A percentile compares a stretch with the other conserved stretches of the same genome.
Evolutionary conservation across 2,888 invertebrate genomes (phyloP).

Genomic region (Caenorhabditis sulstoni): DNA sequence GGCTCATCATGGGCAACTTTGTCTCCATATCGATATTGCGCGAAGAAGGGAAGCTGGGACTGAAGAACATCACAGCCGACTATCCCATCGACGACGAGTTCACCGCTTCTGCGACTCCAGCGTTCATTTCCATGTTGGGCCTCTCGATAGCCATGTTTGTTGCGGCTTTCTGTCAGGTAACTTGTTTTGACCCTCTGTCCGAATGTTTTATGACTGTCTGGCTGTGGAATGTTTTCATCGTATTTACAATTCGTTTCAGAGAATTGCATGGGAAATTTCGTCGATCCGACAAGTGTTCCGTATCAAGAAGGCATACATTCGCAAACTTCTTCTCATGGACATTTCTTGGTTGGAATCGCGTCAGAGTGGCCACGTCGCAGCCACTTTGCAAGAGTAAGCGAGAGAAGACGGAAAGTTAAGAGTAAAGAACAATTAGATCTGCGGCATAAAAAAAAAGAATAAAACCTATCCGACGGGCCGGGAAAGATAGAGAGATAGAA

Average conservation of each 20-base stretch:
- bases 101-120: constrained; percentile 72
- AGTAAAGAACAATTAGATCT: constrained; percentile 46
- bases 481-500: background rate
- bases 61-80: constrained; percentile 65
- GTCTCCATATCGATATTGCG: constrained; percentile 73
- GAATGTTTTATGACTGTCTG: background rate
- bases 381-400: constrained; percentile 78
- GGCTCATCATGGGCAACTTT: constrained; percentile 79
- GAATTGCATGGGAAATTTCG: constrained; percentile 77
- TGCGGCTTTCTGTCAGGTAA: constrained; percentile 77
- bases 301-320: constrained; percentile 77
- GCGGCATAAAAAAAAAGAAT: constrained; percentile 39
- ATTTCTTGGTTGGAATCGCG: constrained; percentile 79
- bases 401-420: constrained; percentile 14
- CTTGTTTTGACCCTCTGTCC: constrained; percentile 27
- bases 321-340: constrained; percentile 78
- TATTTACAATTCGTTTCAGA: constrained; percentile 57
- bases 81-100: constrained; percentile 69
- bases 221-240: too few species aligned
- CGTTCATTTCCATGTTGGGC: constrained; percentile 75
- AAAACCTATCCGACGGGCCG: constrained; percentile 33
- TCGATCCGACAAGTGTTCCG: constrained; percentile 77
- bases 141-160: constrained; percentile 76
- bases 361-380: constrained; percentile 78
- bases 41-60: constrained; percentile 64